A percentile compares a stretch with the other conserved stretches of the same genome.
These are phyloP conservation scores for Staurois parvus DNA, from an alignment of 2,797 vertebrate species.

Conservation along the genomic window DNA sequence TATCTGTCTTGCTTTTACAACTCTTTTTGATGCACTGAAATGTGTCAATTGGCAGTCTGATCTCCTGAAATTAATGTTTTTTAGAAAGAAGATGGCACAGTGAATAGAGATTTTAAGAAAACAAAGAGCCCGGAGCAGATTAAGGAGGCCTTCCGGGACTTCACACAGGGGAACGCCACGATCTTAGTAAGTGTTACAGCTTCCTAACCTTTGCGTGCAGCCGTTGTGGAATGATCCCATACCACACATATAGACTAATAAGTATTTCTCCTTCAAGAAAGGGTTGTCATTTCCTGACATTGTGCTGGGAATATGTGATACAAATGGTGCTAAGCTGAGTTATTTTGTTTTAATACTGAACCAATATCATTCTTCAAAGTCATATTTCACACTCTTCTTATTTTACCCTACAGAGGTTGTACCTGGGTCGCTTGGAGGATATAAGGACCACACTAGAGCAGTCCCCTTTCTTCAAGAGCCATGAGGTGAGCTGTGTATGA, in stretches of 20 bases:
- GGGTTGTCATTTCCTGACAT: too few relatives aligned
- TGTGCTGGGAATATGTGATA: too few relatives aligned
- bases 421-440: slow-evolving; percentile 87
- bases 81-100: slow-evolving; percentile 94
- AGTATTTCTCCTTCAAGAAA: too few relatives aligned
- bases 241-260: background rate
- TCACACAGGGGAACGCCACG: slow-evolving; percentile 88
- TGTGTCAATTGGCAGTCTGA: too few relatives aligned
- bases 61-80: slow-evolving; percentile 6
- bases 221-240: background rate
- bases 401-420: slow-evolving; percentile 78
- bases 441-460: slow-evolving; percentile 85
- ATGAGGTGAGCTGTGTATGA: slow-evolving; percentile 83
- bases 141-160: slow-evolving; percentile 87
- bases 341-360: too few relatives aligned
- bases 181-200: slow-evolving; percentile 83
- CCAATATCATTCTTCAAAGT: too few relatives aligned
- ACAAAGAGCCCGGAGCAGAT: slow-evolving; percentile 93
- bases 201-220: background rate
- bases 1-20: too few relatives aligned
- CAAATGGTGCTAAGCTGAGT: too few relatives aligned
- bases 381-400: background rate
- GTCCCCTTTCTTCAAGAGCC: slow-evolving; percentile 92
- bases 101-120: slow-evolving; percentile 98
- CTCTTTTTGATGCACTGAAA: too few relatives aligned